phyloP scores from a whole-genome alignment of 2,888 invertebrate species.

The Phalangium opilio region DNA sequence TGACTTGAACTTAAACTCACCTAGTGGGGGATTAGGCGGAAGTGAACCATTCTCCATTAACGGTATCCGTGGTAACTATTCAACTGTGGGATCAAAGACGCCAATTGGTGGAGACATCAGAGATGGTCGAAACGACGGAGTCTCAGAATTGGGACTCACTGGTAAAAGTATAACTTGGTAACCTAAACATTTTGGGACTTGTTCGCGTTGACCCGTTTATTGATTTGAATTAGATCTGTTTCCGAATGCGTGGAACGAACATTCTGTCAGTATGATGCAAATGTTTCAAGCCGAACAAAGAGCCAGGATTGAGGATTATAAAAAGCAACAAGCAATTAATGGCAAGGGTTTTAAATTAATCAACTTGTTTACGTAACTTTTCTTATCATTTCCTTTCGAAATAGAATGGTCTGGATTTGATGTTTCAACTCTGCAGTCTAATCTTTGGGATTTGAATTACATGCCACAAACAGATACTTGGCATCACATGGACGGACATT shows the following conservation, averaged over 20 bases:
- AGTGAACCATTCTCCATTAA: too few relatives aligned
- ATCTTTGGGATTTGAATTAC: constrained; percentile 15
- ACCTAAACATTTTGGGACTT: too few relatives aligned
- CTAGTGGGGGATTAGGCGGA: too few relatives aligned
- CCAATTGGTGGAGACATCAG: too few relatives aligned
- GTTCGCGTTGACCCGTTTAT: too few relatives aligned
- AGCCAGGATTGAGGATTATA: constrained; percentile 2
- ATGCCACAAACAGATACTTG: constrained; percentile 11
- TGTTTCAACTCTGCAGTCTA: constrained; percentile 9
- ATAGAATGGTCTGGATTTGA: constrained; percentile 14
- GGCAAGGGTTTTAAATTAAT: constrained; percentile 1
- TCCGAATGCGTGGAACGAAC: neutral
- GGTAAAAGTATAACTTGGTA: neutral
- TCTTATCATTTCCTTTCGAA: neutral
- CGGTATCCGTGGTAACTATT: too few relatives aligned
- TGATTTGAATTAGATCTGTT: too few relatives aligned
- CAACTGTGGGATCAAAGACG: too few relatives aligned
- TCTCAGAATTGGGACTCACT: neutral
- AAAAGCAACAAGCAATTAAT: constrained; percentile 4
- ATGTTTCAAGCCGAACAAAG: constrained; percentile 1
- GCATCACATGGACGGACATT: neutral
- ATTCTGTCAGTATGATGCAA: constrained; percentile 3
- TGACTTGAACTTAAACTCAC: too few relatives aligned
- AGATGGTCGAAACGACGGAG: too few relatives aligned
- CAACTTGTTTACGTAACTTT: neutral